phyloP scores from a whole-genome alignment of 2,888 invertebrate species.

The Leucozona laternaria region DNA sequence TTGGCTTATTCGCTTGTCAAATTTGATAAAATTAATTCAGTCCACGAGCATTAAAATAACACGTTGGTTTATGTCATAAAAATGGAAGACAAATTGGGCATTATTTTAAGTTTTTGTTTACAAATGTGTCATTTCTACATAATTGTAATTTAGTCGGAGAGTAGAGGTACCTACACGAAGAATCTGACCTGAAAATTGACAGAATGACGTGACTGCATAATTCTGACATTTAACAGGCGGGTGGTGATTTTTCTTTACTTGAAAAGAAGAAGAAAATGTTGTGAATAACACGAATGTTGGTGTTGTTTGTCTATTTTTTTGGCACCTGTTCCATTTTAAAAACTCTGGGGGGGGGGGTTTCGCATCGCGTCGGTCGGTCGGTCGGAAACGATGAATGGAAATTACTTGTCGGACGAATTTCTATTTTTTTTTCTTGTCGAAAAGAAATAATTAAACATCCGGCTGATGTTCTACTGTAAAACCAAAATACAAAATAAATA shows the following conservation, averaged over 20 bases:
- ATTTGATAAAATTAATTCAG: conserved; percentile 58
- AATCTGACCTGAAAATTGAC: conserved; percentile 14
- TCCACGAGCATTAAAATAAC: conserved; percentile 26
- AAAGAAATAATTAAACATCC: conserved; percentile 46
- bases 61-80: conserved; percentile 50
- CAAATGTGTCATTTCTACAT: conserved; percentile 52
- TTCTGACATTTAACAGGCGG: conserved; percentile 45
- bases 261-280: conserved; percentile 20
- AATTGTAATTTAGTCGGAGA: conserved; percentile 44
- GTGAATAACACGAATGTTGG: conserved; percentile 36
- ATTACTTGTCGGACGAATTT: conserved; percentile 28
- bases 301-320: conserved; percentile 60
- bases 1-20: conserved; percentile 48
- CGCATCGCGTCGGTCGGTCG: neutral
- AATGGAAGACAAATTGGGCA: conserved; percentile 53
- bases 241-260: conserved; percentile 21
- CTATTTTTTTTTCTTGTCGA: conserved; percentile 6
- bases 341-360: conserved; percentile 15
- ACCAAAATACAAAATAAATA: conserved; percentile 12
- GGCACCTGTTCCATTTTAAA: conserved; percentile 64
- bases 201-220: conserved; percentile 13
- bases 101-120: conserved; percentile 63
- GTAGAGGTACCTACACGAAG: neutral
- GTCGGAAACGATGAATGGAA: conserved; percentile 29
- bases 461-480: conserved; percentile 20